Evolutionary conservation across 2,888 invertebrate species (phyloP), one percentile per base, ranked within the genome.

Genomic region (Pediacus dermestoides): DNA sequence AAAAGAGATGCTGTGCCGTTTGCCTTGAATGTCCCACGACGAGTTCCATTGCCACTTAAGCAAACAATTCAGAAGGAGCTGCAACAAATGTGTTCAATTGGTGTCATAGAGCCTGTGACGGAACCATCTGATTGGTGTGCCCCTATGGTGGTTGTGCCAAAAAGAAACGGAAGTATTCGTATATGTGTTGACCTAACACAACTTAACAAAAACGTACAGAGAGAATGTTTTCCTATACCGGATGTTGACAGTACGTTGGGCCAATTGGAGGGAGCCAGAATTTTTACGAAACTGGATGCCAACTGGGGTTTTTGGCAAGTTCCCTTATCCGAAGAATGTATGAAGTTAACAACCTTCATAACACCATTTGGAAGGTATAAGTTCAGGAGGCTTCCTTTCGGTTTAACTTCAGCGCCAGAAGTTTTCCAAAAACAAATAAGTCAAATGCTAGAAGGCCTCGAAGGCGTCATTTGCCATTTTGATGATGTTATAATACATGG

Each of bases 311-410:
- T 58, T 41, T 56, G 53, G 42, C 50, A 50, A 28, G 47, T 57
- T 6, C 33, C 34, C 16, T 26, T 57, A 7, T 41, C 48, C 26
- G 44, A 55, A 32, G 25, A 48, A 42, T 46, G 50, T 36, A 22
- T 47, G 12, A 39, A 50, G 25, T 30, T 55, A 1, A 51, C 50
- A 32, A 59, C 58, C 6, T 55, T 59, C 32, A 41, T 34, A 4
- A 57, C 53, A 21, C 57, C 55, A 1, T 57, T 44, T 36, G 53
- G 53, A 12, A 38, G 52, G 10, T 55, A 45, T 33, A 15, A 44
- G 26, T 56, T 48, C 44, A 22, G 36, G 21, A 25, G 48, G 18
- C 27, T 55, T n/a, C 55, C 55, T 9, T 58, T 48, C 34, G 57
- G 56, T 1, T 28, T 58, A 14, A 39, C 12, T 10, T 36, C 38